These are phyloP conservation scores for Thumatha senex DNA, from an alignment of 2,888 invertebrate genomes.

Conservation along the genomic window DNA sequence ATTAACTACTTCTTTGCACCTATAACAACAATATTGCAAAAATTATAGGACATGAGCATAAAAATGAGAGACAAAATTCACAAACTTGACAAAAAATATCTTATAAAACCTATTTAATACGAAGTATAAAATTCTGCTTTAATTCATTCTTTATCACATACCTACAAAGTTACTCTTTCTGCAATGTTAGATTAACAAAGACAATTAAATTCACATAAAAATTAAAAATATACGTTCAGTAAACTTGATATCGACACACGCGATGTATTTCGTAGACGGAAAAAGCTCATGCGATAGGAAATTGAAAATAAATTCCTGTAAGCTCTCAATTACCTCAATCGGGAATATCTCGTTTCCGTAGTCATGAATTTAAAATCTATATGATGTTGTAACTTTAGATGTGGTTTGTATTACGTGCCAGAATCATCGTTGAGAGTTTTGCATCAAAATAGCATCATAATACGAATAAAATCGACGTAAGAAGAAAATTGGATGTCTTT, in stretches of 20 bases:
- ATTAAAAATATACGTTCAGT: slow-evolving; percentile 53
- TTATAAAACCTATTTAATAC: no score
- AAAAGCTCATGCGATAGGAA: slow-evolving; percentile 72
- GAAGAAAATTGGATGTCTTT: neutral
- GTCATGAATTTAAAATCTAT: slow-evolving; percentile 53
- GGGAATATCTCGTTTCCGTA: slow-evolving; percentile 67
- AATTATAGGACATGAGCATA: no score
- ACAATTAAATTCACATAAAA: slow-evolving; percentile 31
- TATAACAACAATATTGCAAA: no score
- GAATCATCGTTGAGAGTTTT: slow-evolving; percentile 9
- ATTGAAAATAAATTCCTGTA: slow-evolving; percentile 82
- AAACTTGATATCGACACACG: slow-evolving; percentile 51
- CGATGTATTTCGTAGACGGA: slow-evolving; percentile 61
- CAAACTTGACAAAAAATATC: no score
- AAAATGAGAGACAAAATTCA: no score
- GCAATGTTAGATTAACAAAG: neutral
- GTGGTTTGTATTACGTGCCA: slow-evolving; percentile 13
- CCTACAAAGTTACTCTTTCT: no score
- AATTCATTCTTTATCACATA: no score
- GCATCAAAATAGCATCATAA: neutral
- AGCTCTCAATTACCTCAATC: slow-evolving; percentile 81
- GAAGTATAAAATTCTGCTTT: no score
- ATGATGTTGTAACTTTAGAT: slow-evolving; percentile 27
- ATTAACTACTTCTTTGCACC: no score
- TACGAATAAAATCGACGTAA: neutral